Evolutionary conservation across 2,113 vertebrate genomes (phyloP).

Genomic region (Indri indri): DNA sequence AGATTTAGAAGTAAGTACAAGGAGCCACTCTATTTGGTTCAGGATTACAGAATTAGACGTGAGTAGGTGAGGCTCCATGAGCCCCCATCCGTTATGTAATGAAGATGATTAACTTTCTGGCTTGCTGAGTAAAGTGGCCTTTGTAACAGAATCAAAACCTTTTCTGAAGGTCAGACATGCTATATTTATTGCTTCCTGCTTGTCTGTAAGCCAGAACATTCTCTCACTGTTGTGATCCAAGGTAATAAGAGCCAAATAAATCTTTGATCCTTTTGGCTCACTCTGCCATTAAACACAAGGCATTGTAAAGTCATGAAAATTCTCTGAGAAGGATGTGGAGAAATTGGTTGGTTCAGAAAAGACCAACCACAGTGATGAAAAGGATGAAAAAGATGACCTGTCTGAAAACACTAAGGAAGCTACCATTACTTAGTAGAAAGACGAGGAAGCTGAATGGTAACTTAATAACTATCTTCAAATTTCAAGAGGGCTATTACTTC

Average conservation of each 20-base stretch:
- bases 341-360: conserved; percentile 50
- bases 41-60: background rate
- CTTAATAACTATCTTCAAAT: conserved; percentile 44
- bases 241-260: conserved; percentile 72
- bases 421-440: conserved; percentile 35
- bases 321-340: conserved; percentile 41
- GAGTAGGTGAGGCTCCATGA: background rate
- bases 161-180: conserved; percentile 68
- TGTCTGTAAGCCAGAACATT: conserved; percentile 68
- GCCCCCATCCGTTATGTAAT: background rate
- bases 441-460: background rate
- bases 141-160: conserved; percentile 52
- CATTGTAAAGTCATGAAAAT: conserved; percentile 63
- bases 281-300: conserved; percentile 60
- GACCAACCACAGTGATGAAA: conserved; percentile 55
- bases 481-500: conserved; percentile 16
- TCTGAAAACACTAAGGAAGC: conserved; percentile 24
- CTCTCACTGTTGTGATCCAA: conserved; percentile 71
- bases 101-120: conserved; percentile 57
- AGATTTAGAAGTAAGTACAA: background rate
- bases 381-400: conserved; percentile 27
- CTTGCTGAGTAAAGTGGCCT: conserved; percentile 50
- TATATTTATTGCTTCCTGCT: conserved; percentile 73
- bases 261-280: conserved; percentile 70
- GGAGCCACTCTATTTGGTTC: background rate